Conservation (phyloP, 2,797 vertebrate species). For the Tamandua tetradactyla region DNA sequence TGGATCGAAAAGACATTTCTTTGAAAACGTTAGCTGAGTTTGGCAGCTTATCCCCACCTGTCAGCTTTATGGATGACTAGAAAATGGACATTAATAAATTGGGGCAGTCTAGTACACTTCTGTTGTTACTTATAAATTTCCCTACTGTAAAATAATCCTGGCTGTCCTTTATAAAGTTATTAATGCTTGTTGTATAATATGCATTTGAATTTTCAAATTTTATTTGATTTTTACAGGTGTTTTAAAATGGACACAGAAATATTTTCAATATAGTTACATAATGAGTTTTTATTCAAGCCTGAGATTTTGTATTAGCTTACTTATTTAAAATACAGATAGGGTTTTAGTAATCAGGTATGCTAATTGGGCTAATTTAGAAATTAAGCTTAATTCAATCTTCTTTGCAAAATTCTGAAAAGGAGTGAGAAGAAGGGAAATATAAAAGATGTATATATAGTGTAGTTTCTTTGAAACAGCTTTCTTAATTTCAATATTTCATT, state of each 20-base stretch:
- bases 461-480: constrained; percentile 4
- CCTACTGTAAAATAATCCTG: background rate
- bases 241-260: constrained; percentile 14
- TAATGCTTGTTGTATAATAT: background rate
- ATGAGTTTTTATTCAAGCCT: background rate
- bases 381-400: background rate
- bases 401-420: background rate
- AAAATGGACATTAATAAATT: background rate
- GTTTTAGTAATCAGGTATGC: constrained; percentile 14
- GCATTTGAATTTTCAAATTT: background rate
- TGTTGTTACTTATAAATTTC: background rate
- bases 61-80: background rate
- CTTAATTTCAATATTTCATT: constrained; percentile 54
- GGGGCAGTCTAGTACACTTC: background rate
- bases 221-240: background rate
- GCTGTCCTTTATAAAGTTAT: background rate
- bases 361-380: constrained; percentile 52
- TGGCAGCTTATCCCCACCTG: background rate
- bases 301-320: constrained; percentile 7
- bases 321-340: constrained; percentile 20
- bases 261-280: background rate
- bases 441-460: background rate
- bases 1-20: background rate
- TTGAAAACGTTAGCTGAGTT: background rate
- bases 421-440: background rate